These are phyloP conservation scores for Enteromius afrohamiltoni DNA, from an alignment of 2,797 vertebrate species.

Conservation along the genomic window DNA sequence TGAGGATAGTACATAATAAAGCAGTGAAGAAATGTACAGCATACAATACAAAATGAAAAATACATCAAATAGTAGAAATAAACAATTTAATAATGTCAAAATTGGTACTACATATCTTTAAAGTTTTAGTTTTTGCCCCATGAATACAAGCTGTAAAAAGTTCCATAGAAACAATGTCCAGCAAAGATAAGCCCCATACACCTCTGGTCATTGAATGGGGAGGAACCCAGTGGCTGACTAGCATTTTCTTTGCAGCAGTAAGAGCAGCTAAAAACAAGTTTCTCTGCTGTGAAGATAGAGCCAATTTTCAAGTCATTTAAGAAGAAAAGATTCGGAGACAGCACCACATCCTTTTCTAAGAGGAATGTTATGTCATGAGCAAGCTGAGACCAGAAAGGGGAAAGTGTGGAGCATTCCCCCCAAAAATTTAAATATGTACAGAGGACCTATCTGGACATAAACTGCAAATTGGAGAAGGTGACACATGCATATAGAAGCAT, in stretches of 20 bases:
- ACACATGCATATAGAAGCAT: no score
- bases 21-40: background rate
- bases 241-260: conserved; percentile 17
- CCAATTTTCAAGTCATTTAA: no score
- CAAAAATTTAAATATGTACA: no score
- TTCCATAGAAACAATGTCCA: conserved; percentile 19
- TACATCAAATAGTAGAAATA: background rate
- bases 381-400: no score
- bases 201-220: background rate
- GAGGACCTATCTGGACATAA: no score
- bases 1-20: background rate
- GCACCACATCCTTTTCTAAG: no score
- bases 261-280: conserved; percentile 25
- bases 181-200: conserved; percentile 2
- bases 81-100: background rate
- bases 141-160: conserved; percentile 7
- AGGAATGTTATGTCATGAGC: no score
- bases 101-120: background rate
- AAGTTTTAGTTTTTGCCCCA: no score
- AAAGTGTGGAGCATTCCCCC: no score
- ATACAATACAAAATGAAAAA: background rate
- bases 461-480: no score
- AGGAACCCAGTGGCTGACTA: background rate
- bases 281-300: no score
- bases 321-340: no score